Conservation (phyloP, 2,113 vertebrate genomes). For the Datnioides undecimradiatus region DNA sequence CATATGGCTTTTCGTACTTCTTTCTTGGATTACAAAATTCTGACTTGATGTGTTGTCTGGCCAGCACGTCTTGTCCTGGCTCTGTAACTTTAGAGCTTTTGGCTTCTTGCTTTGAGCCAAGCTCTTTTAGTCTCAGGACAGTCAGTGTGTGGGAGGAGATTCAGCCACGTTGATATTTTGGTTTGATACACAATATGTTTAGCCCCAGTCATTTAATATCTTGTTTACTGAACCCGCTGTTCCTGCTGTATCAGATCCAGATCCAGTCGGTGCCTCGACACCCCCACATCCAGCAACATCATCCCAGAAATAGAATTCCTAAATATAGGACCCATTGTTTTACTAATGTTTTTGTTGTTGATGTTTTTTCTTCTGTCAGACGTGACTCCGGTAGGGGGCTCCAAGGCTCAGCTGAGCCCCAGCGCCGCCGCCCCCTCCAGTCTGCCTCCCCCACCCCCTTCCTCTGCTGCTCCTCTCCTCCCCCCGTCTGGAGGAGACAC, state of each 20-base stretch:
- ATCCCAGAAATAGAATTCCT: slow-evolving; percentile 15
- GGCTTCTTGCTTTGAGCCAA: neutral
- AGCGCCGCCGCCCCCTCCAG: slow-evolving; percentile 66
- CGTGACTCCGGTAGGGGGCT: slow-evolving; percentile 68
- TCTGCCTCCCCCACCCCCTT: slow-evolving; percentile 83
- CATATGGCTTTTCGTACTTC: neutral
- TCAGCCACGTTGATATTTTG: slow-evolving; percentile 49
- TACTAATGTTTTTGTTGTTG: neutral
- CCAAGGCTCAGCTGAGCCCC: slow-evolving; percentile 80
- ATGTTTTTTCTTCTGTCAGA: slow-evolving; percentile 61
- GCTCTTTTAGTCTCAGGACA: neutral
- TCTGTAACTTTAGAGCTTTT: neutral
- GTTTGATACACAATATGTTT: slow-evolving; percentile 65
- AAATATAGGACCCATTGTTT: slow-evolving; percentile 56
- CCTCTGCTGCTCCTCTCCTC: slow-evolving; percentile 84
- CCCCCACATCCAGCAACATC: neutral
- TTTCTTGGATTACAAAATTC: neutral
- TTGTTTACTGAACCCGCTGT: slow-evolving; percentile 62
- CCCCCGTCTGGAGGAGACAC: slow-evolving; percentile 85
- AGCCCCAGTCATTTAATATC: slow-evolving; percentile 55
- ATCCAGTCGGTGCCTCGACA: slow-evolving; percentile 33
- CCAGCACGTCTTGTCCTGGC: neutral
- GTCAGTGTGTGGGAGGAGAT: slow-evolving; percentile 5
- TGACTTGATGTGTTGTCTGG: neutral
- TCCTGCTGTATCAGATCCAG: slow-evolving; percentile 17